These are phyloP conservation scores for Melanotus villosus DNA, from an alignment of 2,888 invertebrate genomes.

Conservation along the genomic window DNA sequence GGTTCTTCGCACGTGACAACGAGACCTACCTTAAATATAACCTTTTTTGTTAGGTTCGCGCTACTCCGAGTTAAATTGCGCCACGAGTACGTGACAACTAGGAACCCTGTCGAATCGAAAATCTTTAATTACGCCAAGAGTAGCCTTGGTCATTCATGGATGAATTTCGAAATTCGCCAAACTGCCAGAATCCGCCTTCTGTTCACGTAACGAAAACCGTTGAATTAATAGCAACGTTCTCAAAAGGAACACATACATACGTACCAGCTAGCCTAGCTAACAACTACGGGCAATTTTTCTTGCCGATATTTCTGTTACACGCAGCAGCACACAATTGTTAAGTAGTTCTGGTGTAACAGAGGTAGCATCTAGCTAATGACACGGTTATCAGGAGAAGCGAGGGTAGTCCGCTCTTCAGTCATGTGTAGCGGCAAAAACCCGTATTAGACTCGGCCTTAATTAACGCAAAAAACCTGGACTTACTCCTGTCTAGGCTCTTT, in stretches of 20 bases:
- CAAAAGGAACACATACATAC: background rate
- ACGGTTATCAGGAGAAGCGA: slow-evolving; percentile 57
- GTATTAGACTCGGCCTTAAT: slow-evolving; percentile 67
- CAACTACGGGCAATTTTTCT: slow-evolving; percentile 13
- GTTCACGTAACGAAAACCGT: background rate
- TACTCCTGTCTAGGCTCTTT: slow-evolving; percentile 42
- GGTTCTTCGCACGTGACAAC: slow-evolving; percentile 31
- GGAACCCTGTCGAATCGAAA: slow-evolving; percentile 21
- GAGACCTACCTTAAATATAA: slow-evolving; percentile 27
- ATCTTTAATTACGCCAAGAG: slow-evolving; percentile 4
- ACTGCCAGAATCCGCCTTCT: background rate
- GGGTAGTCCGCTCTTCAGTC: slow-evolving; percentile 65
- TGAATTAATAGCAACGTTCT: too few species aligned
- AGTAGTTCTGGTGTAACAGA: slow-evolving; percentile 49
- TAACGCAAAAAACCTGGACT: slow-evolving; percentile 65
- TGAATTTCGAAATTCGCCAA: background rate
- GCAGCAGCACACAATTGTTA: slow-evolving; percentile 36
- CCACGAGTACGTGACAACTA: slow-evolving; percentile 4
- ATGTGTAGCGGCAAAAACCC: slow-evolving; percentile 66
- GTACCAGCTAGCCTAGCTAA: too few species aligned
- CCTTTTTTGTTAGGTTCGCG: background rate
- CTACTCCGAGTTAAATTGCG: slow-evolving; percentile 15
- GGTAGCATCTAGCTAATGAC: slow-evolving; percentile 56
- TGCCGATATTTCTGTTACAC: slow-evolving; percentile 28
- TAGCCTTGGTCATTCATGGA: slow-evolving; percentile 27